Conservation (phyloP, 2,888 invertebrate species). For the Cataglyphis cursor region DNA sequence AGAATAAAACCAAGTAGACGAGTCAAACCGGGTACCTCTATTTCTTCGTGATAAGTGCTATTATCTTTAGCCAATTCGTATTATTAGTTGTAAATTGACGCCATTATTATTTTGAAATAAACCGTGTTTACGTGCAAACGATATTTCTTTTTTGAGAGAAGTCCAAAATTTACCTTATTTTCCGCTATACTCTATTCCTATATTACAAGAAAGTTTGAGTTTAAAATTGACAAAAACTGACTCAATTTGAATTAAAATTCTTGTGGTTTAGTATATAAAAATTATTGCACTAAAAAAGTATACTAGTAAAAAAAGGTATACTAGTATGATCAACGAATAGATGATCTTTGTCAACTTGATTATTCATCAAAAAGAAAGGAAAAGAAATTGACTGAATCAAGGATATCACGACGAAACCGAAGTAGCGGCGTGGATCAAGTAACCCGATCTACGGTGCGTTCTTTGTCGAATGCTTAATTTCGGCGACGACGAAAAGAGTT, state of each 20-base stretch:
- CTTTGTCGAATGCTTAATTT: slow-evolving; percentile 60
- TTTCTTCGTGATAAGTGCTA: no score
- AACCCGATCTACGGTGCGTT: slow-evolving; percentile 62
- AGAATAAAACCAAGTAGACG: no score
- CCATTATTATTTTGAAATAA: no score
- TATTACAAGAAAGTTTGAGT: background rate
- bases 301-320: background rate
- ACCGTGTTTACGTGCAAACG: no score
- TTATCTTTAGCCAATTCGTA: no score
- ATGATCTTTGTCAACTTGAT: slow-evolving; percentile 23
- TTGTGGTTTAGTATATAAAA: background rate
- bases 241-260: background rate
- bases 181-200: background rate
- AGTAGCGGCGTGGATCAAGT: slow-evolving; percentile 47
- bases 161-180: no score
- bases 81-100: no score
- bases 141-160: no score
- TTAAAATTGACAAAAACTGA: background rate
- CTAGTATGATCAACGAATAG: background rate
- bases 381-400: slow-evolving; percentile 13
- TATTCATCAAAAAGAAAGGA: background rate
- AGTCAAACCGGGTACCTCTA: no score
- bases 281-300: background rate
- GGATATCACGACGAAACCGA: background rate
- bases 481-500: slow-evolving; percentile 61